Conservation (phyloP, 1,140 invertebrate species). For the Drosophila fuyamai region DNA sequence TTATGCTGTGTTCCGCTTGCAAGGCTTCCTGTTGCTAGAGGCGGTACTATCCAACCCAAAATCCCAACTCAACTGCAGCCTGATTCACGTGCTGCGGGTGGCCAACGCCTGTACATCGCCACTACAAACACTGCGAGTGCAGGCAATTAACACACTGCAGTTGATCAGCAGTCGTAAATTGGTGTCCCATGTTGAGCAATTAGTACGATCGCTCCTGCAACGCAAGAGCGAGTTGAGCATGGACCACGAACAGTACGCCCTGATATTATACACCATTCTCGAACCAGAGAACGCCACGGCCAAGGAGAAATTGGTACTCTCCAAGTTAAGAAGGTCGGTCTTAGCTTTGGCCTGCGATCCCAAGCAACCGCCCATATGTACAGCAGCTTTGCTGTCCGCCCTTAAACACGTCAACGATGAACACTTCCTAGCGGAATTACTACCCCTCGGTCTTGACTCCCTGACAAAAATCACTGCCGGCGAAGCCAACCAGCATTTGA, state of each 20-base stretch:
- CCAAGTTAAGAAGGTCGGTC: conserved; percentile 41
- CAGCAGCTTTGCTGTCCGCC: conserved; percentile 76
- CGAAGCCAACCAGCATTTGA: conserved; percentile 24
- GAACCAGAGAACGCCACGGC: conserved; percentile 26
- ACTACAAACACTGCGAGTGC: conserved; percentile 80
- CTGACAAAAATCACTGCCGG: conserved; percentile 31
- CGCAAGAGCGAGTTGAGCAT: conserved; percentile 87
- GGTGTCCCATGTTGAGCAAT: conserved; percentile 34
- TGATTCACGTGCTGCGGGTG: conserved; percentile 61
- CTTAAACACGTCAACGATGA: conserved; percentile 86
- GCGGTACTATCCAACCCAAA: conserved; percentile 38
- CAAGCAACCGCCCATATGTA: conserved; percentile 47
- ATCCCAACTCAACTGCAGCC: conserved; percentile 16
- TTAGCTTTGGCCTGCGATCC: conserved; percentile 44
- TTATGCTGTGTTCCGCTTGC: conserved; percentile 57
- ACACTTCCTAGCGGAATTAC: conserved; percentile 76
- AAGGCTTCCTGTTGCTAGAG: conserved; percentile 62
- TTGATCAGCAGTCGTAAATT: conserved; percentile 17
- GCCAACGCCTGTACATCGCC: conserved; percentile 54
- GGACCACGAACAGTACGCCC: conserved; percentile 87
- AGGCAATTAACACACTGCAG: conserved; percentile 59
- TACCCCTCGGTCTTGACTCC: conserved; percentile 74
- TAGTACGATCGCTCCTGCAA: conserved; percentile 61
- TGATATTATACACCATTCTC: conserved; percentile 85
- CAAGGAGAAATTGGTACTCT: conserved; percentile 39